Percentiles rank a stretch among this genome's conserved stretches.
These are phyloP conservation scores for Euproctis similis DNA, from an alignment of 2,888 invertebrate genomes.

Conservation along the genomic window DNA sequence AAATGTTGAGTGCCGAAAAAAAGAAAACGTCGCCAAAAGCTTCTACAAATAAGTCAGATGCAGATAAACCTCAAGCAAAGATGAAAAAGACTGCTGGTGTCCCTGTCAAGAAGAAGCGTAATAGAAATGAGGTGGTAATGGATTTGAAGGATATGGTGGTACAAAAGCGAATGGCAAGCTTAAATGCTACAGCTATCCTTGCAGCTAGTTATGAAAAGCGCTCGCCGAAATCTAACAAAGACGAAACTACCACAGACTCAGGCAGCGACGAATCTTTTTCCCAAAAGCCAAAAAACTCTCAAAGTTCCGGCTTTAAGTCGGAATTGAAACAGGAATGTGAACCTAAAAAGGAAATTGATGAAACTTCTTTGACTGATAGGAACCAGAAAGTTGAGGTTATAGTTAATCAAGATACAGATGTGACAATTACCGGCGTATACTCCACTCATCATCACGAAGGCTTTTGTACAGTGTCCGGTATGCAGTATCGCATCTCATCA, in stretches of 20 bases:
- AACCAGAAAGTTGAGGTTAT: conserved; percentile 85
- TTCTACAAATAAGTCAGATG: conserved; percentile 60
- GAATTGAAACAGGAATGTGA: conserved; percentile 62
- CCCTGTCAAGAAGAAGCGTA: conserved; percentile 72
- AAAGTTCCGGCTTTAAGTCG: conserved; percentile 73
- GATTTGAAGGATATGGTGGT: conserved; percentile 92
- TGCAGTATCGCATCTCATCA: conserved; percentile 92
- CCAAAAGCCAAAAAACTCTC: conserved; percentile 71
- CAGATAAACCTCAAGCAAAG: conserved; percentile 65
- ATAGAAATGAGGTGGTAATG: conserved; percentile 80
- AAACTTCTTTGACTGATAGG: conserved; percentile 38
- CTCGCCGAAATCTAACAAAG: conserved; percentile 75
- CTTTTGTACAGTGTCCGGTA: conserved; percentile 87
- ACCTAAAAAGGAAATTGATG: conserved; percentile 57
- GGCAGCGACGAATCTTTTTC: conserved; percentile 71
- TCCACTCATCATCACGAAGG: conserved; percentile 89
- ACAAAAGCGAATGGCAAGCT: conserved; percentile 91
- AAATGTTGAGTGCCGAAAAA: conserved; percentile 42
- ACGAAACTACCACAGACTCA: conserved; percentile 75
- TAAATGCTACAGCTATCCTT: conserved; percentile 92
- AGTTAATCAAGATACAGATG: conserved; percentile 89
- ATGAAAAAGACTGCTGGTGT: conserved; percentile 61
- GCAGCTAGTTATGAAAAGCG: conserved; percentile 91
- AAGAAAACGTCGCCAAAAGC: conserved; percentile 53
- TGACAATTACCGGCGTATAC: conserved; percentile 91